Percentiles rank a stretch among this genome's conserved stretches.
phyloP scores from a whole-genome alignment of 2,888 invertebrate species.

The Frankliniella fusca region DNA sequence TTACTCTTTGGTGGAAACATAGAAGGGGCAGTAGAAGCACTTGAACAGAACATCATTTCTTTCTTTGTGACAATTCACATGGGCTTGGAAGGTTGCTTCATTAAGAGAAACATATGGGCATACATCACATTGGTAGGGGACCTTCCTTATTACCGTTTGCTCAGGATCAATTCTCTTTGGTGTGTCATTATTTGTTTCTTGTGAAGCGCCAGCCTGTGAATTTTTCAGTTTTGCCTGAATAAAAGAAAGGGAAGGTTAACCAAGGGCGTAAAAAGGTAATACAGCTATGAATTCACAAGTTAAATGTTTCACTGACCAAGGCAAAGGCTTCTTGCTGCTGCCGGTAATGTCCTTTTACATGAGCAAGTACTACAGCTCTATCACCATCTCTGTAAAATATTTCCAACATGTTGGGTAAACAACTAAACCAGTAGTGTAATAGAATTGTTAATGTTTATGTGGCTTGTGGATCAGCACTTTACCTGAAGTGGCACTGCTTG shows the following conservation, averaged over 20 bases:
- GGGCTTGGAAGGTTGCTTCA: conserved; percentile 59
- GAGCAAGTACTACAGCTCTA: conserved; percentile 60
- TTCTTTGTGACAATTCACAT: conserved; percentile 65
- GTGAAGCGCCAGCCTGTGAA: background rate
- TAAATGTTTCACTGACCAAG: conserved; percentile 29
- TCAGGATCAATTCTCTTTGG: background rate
- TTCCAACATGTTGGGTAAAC: background rate
- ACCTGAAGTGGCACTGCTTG: conserved; percentile 85
- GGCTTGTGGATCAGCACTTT: conserved; percentile 44
- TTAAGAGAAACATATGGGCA: conserved; percentile 57
- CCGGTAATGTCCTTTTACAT: conserved; percentile 62
- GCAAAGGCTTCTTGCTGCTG: conserved; percentile 40
- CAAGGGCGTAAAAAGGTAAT: background rate
- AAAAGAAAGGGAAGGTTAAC: background rate
- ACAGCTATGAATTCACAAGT: background rate
- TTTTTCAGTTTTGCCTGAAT: background rate
- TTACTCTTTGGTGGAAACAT: conserved; percentile 65
- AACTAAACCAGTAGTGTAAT: background rate
- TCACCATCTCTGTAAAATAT: conserved; percentile 55
- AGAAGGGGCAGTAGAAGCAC: conserved; percentile 77
- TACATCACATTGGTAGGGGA: conserved; percentile 38
- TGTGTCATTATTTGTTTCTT: background rate
- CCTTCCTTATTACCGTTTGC: background rate
- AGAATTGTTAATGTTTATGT: background rate
- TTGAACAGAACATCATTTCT: conserved; percentile 61